Percentiles rank a stretch among this genome's conserved stretches.
These are phyloP conservation scores for Agrenia bidenticulata DNA, from an alignment of 2,888 invertebrate species.

Conservation along the genomic window DNA sequence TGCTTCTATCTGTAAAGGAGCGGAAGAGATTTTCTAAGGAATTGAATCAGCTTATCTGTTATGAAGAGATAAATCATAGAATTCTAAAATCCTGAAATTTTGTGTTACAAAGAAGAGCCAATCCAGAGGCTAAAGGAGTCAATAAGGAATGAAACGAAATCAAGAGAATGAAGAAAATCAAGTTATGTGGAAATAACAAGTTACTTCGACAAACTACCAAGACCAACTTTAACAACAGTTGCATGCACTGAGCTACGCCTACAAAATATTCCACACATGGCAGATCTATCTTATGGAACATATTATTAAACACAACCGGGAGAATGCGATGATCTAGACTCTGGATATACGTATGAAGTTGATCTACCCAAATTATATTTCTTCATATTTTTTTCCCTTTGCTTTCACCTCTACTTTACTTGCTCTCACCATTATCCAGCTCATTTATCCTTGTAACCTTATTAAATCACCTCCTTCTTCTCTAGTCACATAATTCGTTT, in stretches of 20 bases:
- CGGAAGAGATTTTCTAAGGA: constrained; percentile 15
- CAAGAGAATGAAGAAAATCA: constrained; percentile 46
- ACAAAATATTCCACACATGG: no score
- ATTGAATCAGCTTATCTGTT: constrained; percentile 18
- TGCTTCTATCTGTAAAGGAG: constrained; percentile 1
- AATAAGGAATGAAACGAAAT: constrained; percentile 48
- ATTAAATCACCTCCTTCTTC: no score
- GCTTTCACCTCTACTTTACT: constrained; percentile 14
- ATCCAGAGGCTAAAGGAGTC: constrained; percentile 35
- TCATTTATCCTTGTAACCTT: no score
- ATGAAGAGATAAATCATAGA: neutral
- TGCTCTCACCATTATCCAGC: neutral
- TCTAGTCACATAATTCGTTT: no score
- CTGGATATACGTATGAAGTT: neutral
- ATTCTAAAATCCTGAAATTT: neutral
- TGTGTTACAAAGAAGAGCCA: constrained; percentile 22
- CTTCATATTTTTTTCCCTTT: constrained; percentile 33
- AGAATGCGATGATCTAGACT: neutral
- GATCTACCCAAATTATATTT: constrained; percentile 35
- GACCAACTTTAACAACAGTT: neutral
- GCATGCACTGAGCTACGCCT: no score
- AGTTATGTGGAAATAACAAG: constrained; percentile 45
- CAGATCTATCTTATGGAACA: no score
- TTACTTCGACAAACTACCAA: neutral
- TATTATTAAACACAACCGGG: no score